Conservation (phyloP, 2,113 vertebrate genomes). For the Podarcis raffonei region DNA sequence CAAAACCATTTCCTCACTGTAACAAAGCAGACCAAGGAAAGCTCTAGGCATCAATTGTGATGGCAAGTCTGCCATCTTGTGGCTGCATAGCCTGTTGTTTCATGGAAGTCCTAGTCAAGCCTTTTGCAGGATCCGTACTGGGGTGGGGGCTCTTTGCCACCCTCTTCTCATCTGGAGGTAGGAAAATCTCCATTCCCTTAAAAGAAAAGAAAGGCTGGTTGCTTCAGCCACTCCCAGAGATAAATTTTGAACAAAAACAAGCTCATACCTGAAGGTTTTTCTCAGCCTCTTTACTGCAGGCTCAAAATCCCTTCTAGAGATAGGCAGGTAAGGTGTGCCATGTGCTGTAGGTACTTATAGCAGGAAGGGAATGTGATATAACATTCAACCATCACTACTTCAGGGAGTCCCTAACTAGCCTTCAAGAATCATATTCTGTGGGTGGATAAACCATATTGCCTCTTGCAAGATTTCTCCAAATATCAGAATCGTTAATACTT, state of each 20-base stretch:
- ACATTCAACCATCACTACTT: not conserved
- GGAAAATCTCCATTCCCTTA: not conserved
- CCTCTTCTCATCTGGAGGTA: not conserved
- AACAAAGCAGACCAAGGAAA: not conserved
- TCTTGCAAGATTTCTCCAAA: not conserved
- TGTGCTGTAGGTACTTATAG: not conserved
- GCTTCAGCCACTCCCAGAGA: not conserved
- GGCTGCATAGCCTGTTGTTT: not conserved
- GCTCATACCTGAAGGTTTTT: not conserved
- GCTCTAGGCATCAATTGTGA: not conserved
- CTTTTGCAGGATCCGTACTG: not conserved
- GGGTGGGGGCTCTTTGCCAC: not conserved
- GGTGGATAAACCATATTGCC: not conserved
- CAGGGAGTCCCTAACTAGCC: no score
- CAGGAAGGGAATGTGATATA: not conserved
- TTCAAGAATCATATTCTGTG: not conserved
- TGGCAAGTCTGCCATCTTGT: constrained; percentile 16
- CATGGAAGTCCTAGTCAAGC: no score
- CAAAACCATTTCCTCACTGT: not conserved
- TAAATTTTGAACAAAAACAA: not conserved
- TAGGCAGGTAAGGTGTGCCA: not conserved
- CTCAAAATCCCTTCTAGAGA: not conserved
- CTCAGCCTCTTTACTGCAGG: not conserved
- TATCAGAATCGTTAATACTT: no score
- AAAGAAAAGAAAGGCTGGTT: not conserved